Evolutionary conservation across 1,140 invertebrate genomes (phyloP), one percentile per base, ranked within the genome.

Genomic region (Caerostris extrusa): DNA sequence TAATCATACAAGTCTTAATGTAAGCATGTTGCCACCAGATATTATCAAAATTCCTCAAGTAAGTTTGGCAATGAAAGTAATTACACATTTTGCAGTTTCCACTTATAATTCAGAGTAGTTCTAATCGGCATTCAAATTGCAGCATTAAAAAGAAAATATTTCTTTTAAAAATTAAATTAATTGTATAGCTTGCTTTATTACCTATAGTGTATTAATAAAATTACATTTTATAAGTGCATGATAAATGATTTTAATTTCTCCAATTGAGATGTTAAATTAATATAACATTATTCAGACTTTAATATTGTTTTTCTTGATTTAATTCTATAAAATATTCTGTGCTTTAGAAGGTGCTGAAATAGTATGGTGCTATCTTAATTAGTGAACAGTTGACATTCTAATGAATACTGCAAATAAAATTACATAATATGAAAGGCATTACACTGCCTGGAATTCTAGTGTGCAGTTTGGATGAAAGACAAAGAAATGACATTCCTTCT

Each of bases 41-140:
- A 91, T 5, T 50, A 17, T 71, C 53, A 71, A 91, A 61, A 57
- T 91, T 17, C 71, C 58, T 50, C 90, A 91, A 71, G 90, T 91
- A 91, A n/a, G 6, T 87, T 12, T 14, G 7, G 12, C 17, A 61
- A 8, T 10, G 17, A 64, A 64, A 17, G 17, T 10, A 17, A 64
- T 17, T 1, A 64, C 8, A 64, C 8, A 17, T 17, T 64, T 10
- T 8, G 8, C 3, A 64, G 3, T 10, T 64, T 64, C 61, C 8
- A 8, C 61, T 64, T 64, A 17, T 17, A 64, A 10, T 8, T 64
- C 8, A 17, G 17, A 64, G 61, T 34, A 34, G 34, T 34, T 34
- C 0, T 34, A 17, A 10, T 17, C 61, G 8, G 17, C 8, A 17
- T 64, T 64, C 61, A 64, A 17, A 17, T 64, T 17, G 1, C 8